Percentiles rank a stretch among this genome's conserved stretches.
phyloP scores from a whole-genome alignment of 64 coral and sea anemone genomes.

The Pocillopora damicornis region DNA sequence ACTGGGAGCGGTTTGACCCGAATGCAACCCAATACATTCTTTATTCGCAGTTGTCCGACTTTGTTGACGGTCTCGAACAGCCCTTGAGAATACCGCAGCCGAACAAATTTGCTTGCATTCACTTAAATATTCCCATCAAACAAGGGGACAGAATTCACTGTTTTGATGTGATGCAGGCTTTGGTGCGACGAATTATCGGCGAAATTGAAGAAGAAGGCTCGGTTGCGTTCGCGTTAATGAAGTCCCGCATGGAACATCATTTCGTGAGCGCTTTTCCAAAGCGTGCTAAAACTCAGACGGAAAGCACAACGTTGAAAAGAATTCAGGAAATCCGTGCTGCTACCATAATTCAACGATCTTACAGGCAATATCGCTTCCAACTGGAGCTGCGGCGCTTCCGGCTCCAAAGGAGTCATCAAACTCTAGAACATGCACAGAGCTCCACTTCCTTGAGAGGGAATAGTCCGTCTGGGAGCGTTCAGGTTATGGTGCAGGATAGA shows the following conservation, averaged over 20 bases:
- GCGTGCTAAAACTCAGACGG: slow-evolving; percentile 54
- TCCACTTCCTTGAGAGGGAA: background rate
- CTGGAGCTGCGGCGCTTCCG: slow-evolving; percentile 49
- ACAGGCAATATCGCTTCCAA: slow-evolving; percentile 70
- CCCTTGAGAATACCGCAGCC: slow-evolving; percentile 82
- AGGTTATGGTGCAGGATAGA: background rate
- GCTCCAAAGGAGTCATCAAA: slow-evolving; percentile 22
- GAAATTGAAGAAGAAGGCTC: slow-evolving; percentile 69
- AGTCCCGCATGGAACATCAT: slow-evolving; percentile 88
- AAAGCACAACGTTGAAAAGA: slow-evolving; percentile 83
- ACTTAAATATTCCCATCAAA: slow-evolving; percentile 90
- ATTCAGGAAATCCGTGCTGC: slow-evolving; percentile 80
- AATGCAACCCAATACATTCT: slow-evolving; percentile 86
- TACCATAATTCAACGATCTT: slow-evolving; percentile 62
- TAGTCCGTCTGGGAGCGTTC: background rate
- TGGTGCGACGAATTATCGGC: slow-evolving; percentile 80
- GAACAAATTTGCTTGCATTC: slow-evolving; percentile 83
- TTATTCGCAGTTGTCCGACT: slow-evolving; percentile 75
- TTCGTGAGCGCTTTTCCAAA: slow-evolving; percentile 82
- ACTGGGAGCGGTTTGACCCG: slow-evolving; percentile 84
- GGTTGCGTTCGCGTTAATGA: slow-evolving; percentile 77
- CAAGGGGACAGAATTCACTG: slow-evolving; percentile 88
- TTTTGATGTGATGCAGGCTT: slow-evolving; percentile 96
- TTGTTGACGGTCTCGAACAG: slow-evolving; percentile 82
- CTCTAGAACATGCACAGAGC: background rate